phyloP scores from a whole-genome alignment of 2,113 vertebrate genomes.

The Oophaga pumilio region DNA sequence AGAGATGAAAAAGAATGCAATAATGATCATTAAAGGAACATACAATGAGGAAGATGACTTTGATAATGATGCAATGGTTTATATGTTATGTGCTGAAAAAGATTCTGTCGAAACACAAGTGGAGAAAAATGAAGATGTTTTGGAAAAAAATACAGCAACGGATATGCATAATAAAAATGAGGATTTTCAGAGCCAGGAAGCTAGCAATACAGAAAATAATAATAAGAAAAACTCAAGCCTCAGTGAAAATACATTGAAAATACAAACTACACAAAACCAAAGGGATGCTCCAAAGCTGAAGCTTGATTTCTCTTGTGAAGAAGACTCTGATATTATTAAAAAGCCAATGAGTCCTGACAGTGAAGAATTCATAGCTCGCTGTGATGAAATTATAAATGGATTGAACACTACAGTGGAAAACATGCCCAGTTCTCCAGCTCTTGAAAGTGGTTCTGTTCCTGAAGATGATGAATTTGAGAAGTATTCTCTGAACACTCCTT shows the following conservation, averaged over 20 bases:
- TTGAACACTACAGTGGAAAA: conserved; percentile 69
- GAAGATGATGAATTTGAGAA: conserved; percentile 78
- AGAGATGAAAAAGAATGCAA: conserved; percentile 89
- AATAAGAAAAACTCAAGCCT: conserved; percentile 60
- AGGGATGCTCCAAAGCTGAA: conserved; percentile 47
- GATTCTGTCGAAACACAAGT: conserved; percentile 70
- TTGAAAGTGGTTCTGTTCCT: conserved; percentile 60
- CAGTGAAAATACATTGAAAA: conserved; percentile 54
- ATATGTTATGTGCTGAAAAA: conserved; percentile 88
- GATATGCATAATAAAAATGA: conserved; percentile 62
- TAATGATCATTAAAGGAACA: conserved; percentile 86
- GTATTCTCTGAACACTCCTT: conserved; percentile 79
- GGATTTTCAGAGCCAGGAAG: conserved; percentile 47
- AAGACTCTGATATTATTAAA: conserved; percentile 63
- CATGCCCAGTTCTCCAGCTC: conserved; percentile 45
- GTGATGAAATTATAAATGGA: conserved; percentile 86
- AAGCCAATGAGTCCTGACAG: conserved; percentile 62
- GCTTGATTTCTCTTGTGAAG: conserved; percentile 54
- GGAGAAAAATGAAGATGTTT: conserved; percentile 42
- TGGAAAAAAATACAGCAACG: conserved; percentile 22
- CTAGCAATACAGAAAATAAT: conserved; percentile 59
- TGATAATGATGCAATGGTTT: conserved; percentile 93
- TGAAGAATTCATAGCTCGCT: conserved; percentile 84
- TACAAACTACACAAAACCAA: conserved; percentile 55
- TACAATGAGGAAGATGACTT: conserved; percentile 96